Evolutionary conservation across 1,140 invertebrate species (phyloP).

Genomic region (Pantala flavescens): DNA sequence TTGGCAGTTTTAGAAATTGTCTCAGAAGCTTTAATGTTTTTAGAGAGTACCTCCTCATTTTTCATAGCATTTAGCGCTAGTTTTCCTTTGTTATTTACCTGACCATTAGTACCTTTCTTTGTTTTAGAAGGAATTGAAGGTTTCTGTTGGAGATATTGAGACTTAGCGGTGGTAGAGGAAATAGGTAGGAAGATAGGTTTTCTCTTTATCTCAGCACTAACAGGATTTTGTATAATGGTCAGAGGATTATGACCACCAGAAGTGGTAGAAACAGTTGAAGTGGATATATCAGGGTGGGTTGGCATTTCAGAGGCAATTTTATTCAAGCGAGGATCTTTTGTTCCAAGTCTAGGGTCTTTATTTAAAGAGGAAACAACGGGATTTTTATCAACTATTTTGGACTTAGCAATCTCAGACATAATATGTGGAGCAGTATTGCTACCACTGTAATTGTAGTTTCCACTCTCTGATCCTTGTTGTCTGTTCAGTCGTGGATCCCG

Average conservation of each 20-base stretch:
- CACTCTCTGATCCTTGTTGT: neutral
- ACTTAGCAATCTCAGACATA: slow-evolving; percentile 9
- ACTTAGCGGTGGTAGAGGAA: neutral
- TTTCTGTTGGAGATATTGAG: neutral
- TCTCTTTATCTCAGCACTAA: neutral
- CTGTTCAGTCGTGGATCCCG: slow-evolving; percentile 11
- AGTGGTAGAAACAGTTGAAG: neutral
- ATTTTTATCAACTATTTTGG: slow-evolving; percentile 8
- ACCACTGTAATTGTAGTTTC: neutral
- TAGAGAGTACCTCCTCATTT: neutral
- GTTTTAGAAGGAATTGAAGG: slow-evolving; percentile 13
- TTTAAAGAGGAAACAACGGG: slow-evolving; percentile 1
- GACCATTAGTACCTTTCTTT: slow-evolving; percentile 19
- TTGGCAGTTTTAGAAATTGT: neutral
- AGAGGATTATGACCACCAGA: neutral
- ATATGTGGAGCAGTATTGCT: neutral
- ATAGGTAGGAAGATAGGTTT: slow-evolving; percentile 12
- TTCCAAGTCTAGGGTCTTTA: slow-evolving; percentile 14
- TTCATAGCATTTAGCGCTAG: neutral
- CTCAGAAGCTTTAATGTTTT: neutral
- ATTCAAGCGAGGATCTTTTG: slow-evolving; percentile 14
- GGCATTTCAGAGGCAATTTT: slow-evolving; percentile 8
- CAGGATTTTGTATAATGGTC: neutral
- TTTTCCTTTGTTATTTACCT: neutral
- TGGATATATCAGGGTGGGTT: neutral